These are phyloP conservation scores for Sinocyclocheilus maitianheensis DNA, from an alignment of 2,113 vertebrate genomes.

Conservation along the genomic window DNA sequence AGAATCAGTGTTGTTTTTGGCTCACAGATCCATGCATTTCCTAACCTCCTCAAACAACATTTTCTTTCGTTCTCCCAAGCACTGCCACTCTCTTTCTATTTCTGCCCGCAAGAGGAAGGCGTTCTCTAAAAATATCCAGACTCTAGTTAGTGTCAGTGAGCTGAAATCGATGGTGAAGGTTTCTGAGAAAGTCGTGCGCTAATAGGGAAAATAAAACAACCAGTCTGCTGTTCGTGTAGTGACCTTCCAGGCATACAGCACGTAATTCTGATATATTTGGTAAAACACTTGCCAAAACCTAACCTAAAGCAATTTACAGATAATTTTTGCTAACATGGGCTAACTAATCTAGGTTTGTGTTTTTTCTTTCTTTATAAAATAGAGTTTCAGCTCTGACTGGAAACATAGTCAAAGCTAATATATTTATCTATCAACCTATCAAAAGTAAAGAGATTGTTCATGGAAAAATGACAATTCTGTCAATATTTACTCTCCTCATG, in stretches of 20 bases:
- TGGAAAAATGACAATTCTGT: background rate
- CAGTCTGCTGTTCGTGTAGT: background rate
- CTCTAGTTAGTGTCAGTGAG: slow-evolving; percentile 48
- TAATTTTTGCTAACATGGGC: background rate
- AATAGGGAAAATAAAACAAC: slow-evolving; percentile 31
- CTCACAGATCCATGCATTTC: slow-evolving; percentile 1
- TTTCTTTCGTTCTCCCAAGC: background rate
- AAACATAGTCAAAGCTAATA: background rate
- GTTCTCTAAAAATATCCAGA: slow-evolving; percentile 56
- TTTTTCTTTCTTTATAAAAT: background rate
- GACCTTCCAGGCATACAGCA: background rate
- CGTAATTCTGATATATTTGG: slow-evolving; percentile 8
- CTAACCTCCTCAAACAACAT: slow-evolving; percentile 5
- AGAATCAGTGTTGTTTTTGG: slow-evolving; percentile 44
- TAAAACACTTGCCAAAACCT: background rate
- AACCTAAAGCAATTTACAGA: background rate
- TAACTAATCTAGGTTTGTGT: background rate
- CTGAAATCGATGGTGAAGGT: slow-evolving; percentile 31
- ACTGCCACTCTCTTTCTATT: background rate
- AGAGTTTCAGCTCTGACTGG: background rate
- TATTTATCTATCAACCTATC: background rate
- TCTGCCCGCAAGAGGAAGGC: slow-evolving; percentile 30
- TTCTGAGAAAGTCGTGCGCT: slow-evolving; percentile 4
- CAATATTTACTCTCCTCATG: background rate
- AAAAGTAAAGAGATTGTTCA: background rate